Evolutionary conservation across 2,888 invertebrate species (phyloP), one percentile per base, ranked within the genome.

Genomic region (Electrophaes corylata): DNA sequence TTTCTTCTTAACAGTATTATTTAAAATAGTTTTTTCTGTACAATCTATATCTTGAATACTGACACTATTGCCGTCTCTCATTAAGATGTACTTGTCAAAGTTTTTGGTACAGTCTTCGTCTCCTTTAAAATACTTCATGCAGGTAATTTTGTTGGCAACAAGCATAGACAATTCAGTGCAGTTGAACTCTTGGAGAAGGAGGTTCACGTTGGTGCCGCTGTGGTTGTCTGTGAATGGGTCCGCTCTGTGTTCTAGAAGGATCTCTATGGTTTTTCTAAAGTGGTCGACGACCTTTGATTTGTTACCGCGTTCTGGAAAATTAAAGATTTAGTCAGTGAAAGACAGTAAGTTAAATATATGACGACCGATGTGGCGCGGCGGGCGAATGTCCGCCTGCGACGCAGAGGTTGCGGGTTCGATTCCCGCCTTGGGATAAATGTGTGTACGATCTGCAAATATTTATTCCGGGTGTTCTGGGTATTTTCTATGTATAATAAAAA

Each of bases 221-320:
- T 86, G 81, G 58, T 93, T 93, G 2, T 84, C 77, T n/a, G 87
- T 72, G 55, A 72, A 69, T 0, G 92, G 88, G 23, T 92, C 84
- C 0, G 92, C 93, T 3, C 86, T 85, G 35, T 81, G 59, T n/a
- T 84, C 76, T 0, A 93, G 58, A 1, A 93, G 58, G 0, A 78
- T 60, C 48, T 84, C 81, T n/a, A 93, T 84, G 10, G 92, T 89
- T 37, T 82, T 78, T 8, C 74, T 47, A 47, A 71, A 90, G 3
- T 85, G 70, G 0, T 80, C 80, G 0, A 76, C 59, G 0, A 86
- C 64, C 59, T 76, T 77, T 0, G 79, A 69, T 56, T 83, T 86
- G 71, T 81, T 84, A 54, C 75, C 75, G 23, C 73, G 67, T 46
- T 77, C 88, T 89, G 83, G 3, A 69, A 75, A n/a, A n/a, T n/a